These are phyloP conservation scores for Equus quagga DNA, from an alignment of 2,113 vertebrate species.

Conservation along the genomic window DNA sequence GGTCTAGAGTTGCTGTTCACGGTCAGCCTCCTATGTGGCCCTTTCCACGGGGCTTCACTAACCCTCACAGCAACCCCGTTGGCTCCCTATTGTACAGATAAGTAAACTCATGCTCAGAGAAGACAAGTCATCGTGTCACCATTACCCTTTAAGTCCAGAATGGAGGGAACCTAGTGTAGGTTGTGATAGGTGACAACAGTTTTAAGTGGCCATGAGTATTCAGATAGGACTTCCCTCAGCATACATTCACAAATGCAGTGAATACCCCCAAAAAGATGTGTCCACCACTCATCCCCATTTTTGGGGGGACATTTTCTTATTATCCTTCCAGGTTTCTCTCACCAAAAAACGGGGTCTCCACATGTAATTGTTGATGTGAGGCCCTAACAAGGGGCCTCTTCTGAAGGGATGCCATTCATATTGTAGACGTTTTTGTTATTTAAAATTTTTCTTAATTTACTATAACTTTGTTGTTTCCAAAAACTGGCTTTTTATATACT, in stretches of 20 bases:
- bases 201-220: background rate
- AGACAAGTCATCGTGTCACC: background rate
- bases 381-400: too few species aligned
- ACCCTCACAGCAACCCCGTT: background rate
- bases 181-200: background rate
- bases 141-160: background rate
- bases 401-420: background rate
- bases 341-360: background rate
- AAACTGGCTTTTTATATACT: background rate
- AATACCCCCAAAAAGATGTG: background rate
- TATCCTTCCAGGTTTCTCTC: background rate
- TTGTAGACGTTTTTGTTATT: background rate
- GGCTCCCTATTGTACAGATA: background rate
- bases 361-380: background rate
- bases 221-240: background rate
- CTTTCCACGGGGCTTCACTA: background rate
- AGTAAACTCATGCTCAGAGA: background rate
- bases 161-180: background rate
- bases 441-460: background rate
- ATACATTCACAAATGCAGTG: background rate
- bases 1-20: background rate
- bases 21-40: too few species aligned
- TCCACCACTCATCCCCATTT: background rate
- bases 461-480: background rate
- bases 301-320: background rate